Base-by-base conservation (phyloP, 2,113 vertebrate genomes). In the Aspiorhynchus laticeps region DNA sequence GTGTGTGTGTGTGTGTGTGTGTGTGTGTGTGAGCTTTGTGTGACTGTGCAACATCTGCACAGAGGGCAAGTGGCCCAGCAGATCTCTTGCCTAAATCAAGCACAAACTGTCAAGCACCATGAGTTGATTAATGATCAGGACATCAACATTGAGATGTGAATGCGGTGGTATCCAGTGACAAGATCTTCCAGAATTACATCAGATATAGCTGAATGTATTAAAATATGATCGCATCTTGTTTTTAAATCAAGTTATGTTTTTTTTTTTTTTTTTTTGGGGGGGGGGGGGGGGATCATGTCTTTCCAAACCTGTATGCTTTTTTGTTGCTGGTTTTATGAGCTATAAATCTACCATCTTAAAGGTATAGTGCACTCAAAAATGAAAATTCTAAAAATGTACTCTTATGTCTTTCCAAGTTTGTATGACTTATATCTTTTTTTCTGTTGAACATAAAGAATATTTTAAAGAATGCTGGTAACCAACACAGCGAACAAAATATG, bases 81-180 rank as follows among this genome's bases (percentile, higher is more conserved):
- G 69, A 76, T 31, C 80, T 74, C 76, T 86, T 12, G 67, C 63
- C 81, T 87, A 74, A 84, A 80, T 87, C 75, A 87, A 67, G 63
- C 76, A 75, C 77, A 84, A 36, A 84, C 76, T 84, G 73, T 59
- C 63, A 46, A 82, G 73, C 79, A 86, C 46, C 80, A 56, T 24
- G 38, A 74, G 26, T 86, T 84, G 85, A 89, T 75, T 74, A 74
- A 78, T 63, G 48, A 51, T 5, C 53, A 84, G 76, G 19, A 65
- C 38, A 78, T 46, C 43, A 46, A 43, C 38, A 56, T 1, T 43
- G 69, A 78, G 76, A 87, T 56, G 15, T 26, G 36, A 61, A 80
- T 69, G 46, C 65, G 80, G n/a, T 31, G 28, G 43, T 14, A 67
- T 86, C 48, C 41, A 67, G 21, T 65, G n/a, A 81, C 26, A 81